Percentiles rank a stretch among this genome's conserved stretches.
Evolutionary conservation across 1,140 invertebrate genomes (phyloP).

Genomic region (Solen grandis): DNA sequence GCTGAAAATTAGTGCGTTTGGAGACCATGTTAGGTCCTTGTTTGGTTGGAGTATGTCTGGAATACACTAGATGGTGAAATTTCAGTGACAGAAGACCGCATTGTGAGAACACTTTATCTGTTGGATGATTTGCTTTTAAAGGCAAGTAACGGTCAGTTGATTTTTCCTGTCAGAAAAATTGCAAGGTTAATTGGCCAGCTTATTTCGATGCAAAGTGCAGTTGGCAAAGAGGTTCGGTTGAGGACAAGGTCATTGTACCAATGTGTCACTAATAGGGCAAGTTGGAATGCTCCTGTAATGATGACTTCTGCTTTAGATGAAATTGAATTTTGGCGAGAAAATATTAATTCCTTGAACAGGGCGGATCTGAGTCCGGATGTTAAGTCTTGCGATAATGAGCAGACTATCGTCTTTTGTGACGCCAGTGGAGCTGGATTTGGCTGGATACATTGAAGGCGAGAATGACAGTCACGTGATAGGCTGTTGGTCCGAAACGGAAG

Average conservation of each 20-base stretch:
- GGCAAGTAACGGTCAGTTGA: background rate
- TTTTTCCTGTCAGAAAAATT: slow-evolving; percentile 19
- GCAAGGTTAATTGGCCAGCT: slow-evolving; percentile 23
- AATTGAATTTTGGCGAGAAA: slow-evolving; percentile 11
- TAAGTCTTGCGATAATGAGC: background rate
- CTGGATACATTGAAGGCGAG: background rate
- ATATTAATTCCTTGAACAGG: slow-evolving; percentile 5
- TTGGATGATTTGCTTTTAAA: slow-evolving; percentile 3
- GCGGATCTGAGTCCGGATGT: background rate
- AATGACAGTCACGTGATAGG: background rate
- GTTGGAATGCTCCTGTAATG: slow-evolving; percentile 18
- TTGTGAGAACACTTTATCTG: background rate
- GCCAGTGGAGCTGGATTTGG: too few species aligned
- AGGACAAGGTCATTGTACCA: slow-evolving; percentile 23
- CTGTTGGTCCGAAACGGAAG: background rate
- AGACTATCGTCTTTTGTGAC: too few species aligned
- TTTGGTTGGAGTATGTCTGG: slow-evolving; percentile 31
- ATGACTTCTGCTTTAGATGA: slow-evolving; percentile 14
- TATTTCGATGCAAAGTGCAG: slow-evolving; percentile 19
- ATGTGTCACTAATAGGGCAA: slow-evolving; percentile 7
- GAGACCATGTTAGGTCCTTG: background rate
- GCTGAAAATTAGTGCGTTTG: too few species aligned
- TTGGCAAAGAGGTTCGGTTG: background rate
- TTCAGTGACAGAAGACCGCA: background rate
- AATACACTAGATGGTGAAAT: slow-evolving; percentile 2